Evolutionary conservation across 2,113 vertebrate genomes (phyloP).

Genomic region (Microcebus jonahi): DNA sequence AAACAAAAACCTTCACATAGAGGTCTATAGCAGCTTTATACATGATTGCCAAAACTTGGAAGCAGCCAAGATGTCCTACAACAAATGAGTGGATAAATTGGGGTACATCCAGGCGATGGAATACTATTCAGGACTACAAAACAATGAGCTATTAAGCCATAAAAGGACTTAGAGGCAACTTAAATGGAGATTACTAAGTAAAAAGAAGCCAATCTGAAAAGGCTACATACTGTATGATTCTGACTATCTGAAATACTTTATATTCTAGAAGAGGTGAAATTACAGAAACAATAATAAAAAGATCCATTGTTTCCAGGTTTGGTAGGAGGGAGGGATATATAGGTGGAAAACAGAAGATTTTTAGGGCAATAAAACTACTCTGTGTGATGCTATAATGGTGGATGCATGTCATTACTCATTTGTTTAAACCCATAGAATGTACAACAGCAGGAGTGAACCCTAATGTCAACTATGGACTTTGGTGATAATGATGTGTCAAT

Average conservation of each 20-base stretch:
- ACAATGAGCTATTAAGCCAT: not conserved
- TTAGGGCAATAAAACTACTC: not conserved
- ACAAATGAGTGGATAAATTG: not conserved
- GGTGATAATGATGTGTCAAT: not conserved
- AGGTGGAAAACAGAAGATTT: not conserved
- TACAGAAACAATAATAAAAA: not conserved
- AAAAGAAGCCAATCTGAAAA: not conserved
- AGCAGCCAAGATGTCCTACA: not conserved
- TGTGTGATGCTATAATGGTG: rapidly evolving
- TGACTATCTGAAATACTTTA: not conserved
- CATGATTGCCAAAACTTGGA: not conserved
- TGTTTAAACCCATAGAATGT: not conserved
- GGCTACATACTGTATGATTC: not conserved
- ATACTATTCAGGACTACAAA: not conserved
- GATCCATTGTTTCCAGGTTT: not conserved
- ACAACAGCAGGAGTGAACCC: not conserved
- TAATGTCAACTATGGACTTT: not conserved
- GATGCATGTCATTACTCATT: not conserved
- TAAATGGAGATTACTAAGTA: not conserved
- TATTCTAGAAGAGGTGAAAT: not conserved
- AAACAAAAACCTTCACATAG: not conserved
- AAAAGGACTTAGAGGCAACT: not conserved
- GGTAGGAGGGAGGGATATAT: no score
- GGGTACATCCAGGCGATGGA: no score
- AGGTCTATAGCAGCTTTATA: not conserved